phyloP scores from a whole-genome alignment of 2,113 vertebrate genomes.

The Rhombomys opimus region DNA sequence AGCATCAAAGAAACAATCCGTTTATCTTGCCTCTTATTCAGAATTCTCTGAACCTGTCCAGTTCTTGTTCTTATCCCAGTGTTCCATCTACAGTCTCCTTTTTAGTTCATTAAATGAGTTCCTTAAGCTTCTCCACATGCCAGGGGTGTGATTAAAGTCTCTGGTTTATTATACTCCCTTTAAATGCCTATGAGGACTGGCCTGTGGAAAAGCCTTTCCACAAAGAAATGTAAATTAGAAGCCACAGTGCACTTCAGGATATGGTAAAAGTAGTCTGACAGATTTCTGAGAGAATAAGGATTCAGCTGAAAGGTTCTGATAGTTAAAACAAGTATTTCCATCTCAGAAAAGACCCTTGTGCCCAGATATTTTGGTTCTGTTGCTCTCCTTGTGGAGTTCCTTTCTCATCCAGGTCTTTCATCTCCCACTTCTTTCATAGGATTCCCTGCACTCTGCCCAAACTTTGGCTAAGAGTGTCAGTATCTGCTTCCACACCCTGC shows the following conservation, averaged over 20 bases:
- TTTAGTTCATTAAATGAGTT: not conserved
- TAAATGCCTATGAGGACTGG: not conserved
- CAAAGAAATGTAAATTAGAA: not conserved
- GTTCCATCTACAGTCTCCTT: not conserved
- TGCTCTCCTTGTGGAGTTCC: too few species aligned
- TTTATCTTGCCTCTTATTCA: not conserved
- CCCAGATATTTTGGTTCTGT: too few species aligned
- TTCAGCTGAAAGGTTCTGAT: not conserved
- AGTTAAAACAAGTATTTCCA: not conserved
- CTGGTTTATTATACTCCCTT: not conserved
- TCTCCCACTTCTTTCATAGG: too few species aligned
- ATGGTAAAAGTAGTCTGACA: not conserved
- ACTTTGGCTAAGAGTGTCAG: too few species aligned
- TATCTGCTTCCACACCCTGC: too few species aligned
- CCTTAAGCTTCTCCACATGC: not conserved
- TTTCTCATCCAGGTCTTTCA: too few species aligned
- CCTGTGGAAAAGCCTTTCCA: not conserved
- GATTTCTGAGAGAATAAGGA: not conserved
- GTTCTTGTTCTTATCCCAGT: not conserved
- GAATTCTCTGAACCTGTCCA: not conserved
- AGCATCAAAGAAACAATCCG: not conserved
- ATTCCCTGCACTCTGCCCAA: too few species aligned
- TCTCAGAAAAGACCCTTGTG: not conserved
- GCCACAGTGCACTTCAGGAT: not conserved
- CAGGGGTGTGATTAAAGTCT: not conserved